Evolutionary conservation across 1,140 invertebrate species (phyloP), one percentile per base, ranked within the genome.

Genomic region (Neuroterus valhalla): DNA sequence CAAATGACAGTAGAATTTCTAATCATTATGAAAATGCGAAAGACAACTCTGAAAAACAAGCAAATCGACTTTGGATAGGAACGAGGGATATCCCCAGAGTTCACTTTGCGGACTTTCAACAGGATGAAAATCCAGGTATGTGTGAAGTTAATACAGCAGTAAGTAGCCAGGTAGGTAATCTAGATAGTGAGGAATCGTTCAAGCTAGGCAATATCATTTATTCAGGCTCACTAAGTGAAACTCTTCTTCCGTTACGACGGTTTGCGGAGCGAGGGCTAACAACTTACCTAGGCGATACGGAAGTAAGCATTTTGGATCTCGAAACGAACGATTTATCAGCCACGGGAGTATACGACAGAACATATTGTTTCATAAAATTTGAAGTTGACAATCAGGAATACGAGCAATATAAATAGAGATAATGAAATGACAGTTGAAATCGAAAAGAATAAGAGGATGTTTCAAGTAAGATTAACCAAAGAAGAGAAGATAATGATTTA

Each of bases 261-360:
- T 66, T 75, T 42, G 73, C 67, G 17, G 72, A 69, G 14, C 31
- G 31, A 8, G 72, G 72, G 14, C 69, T 69, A 26, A 8, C 17
- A 67, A 72, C 52, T 67, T 19, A 68, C 6, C 23, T 73, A 17
- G 52, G 68, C 15, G 17, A 73, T 14, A 43, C 69, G 19, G 17
- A 2, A 10, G 48, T 74, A 14, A 46, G 62, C 5, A 66, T 69
- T 62, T 45, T 38, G 45, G 67, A 69, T 69, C 48, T 48, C 2
- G 31, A 31, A 26, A 74, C 31, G n/a, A n/a, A n/a, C n/a, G n/a
- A n/a, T n/a, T n/a, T n/a, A n/a, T n/a, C n/a, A n/a, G n/a, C n/a
- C n/a, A n/a, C n/a, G n/a, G n/a, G n/a, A n/a, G n/a, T n/a, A n/a
- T n/a, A 26, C 26, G 2, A 26, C 4, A 26, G 4, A 26, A 2